Evolutionary conservation across 2,113 vertebrate species (phyloP).

Genomic region (Salvelinus fontinalis): DNA sequence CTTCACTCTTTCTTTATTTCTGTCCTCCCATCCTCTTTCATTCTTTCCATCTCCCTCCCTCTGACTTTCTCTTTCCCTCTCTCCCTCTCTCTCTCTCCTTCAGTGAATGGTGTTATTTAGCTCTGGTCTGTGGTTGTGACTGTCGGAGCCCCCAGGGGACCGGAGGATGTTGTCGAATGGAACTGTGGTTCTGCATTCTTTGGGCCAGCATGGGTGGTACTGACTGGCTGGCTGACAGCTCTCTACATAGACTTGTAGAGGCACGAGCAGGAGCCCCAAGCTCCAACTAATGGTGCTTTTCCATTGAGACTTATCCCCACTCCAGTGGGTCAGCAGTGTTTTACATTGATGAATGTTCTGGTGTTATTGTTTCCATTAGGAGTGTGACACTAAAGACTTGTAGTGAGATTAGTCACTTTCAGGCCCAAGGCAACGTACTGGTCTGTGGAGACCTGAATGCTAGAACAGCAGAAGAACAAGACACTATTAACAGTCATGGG

Average conservation of each 20-base stretch:
- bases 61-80: not conserved
- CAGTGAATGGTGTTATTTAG: conserved; percentile 44
- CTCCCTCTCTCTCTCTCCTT: not conserved
- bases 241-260: conserved; percentile 16
- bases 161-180: conserved; percentile 52
- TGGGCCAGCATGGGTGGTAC: conserved; percentile 50
- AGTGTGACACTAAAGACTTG: no score
- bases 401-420: no score
- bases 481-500: no score
- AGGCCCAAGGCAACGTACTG: no score
- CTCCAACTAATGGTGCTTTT: conserved; percentile 27
- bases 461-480: no score
- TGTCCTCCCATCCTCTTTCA: not conserved
- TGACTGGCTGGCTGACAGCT: conserved; percentile 44
- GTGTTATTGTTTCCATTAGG: no score
- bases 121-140: conserved; percentile 9
- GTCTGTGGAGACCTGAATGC: no score
- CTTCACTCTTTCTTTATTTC: not conserved
- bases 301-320: no score
- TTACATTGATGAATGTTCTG: no score
- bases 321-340: no score
- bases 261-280: conserved; percentile 33
- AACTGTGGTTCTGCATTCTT: conserved; percentile 49
- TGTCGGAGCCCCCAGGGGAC: conserved; percentile 41
- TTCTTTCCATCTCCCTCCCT: not conserved